A percentile compares a stretch with the other conserved stretches of the same genome.
These are phyloP conservation scores for Megaceryle maxima DNA, from an alignment of 2,113 vertebrate genomes.

Conservation along the genomic window DNA sequence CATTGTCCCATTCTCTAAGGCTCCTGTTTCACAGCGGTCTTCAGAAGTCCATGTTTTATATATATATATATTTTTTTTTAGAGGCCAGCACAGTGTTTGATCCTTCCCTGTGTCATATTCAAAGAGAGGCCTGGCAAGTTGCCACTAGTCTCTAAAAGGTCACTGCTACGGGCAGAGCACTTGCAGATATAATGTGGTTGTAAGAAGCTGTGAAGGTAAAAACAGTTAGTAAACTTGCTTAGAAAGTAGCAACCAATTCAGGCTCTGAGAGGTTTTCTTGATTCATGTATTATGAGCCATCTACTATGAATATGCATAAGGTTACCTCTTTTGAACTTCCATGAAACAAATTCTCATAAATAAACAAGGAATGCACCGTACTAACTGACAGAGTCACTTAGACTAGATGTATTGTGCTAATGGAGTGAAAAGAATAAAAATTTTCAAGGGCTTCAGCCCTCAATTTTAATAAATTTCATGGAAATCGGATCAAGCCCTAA, in stretches of 20 bases:
- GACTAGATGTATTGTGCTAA: conserved; percentile 76
- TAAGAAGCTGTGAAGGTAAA: background rate
- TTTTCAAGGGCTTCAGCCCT: conserved; percentile 83
- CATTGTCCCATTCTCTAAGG: conserved; percentile 33
- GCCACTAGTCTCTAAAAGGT: background rate
- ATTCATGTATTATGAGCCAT: conserved; percentile 76
- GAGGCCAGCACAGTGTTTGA: background rate
- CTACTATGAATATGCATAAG: conserved; percentile 80
- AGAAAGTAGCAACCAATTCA: conserved; percentile 42
- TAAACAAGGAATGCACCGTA: conserved; percentile 79
- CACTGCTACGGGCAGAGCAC: background rate
- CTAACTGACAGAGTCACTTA: conserved; percentile 82
- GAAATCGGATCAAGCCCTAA: conserved; percentile 92
- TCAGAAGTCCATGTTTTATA: background rate
- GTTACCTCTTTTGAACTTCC: conserved; percentile 83
- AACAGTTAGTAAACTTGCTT: conserved; percentile 7
- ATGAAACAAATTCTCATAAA: conserved; percentile 86
- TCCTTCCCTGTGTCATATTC: conserved; percentile 8
- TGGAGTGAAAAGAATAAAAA: conserved; percentile 85
- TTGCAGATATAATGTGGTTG: background rate
- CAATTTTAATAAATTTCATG: conserved; percentile 92
- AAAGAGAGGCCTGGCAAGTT: background rate
- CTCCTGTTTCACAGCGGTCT: background rate
- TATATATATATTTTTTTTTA: background rate
- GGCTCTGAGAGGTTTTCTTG: conserved; percentile 64